These are phyloP conservation scores for Pitta sordida DNA, from an alignment of 2,113 vertebrate genomes.

Conservation along the genomic window DNA sequence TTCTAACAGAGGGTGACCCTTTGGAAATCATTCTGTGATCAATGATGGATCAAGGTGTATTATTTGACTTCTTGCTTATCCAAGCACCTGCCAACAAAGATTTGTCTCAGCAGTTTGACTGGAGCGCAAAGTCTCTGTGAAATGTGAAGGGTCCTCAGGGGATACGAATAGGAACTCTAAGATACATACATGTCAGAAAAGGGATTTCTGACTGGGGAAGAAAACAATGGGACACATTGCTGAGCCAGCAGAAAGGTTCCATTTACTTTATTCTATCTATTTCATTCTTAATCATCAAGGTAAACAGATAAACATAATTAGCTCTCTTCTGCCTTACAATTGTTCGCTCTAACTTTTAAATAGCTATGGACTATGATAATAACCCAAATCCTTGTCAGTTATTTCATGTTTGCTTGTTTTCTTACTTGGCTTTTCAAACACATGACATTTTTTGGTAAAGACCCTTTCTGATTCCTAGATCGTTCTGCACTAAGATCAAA, in stretches of 20 bases:
- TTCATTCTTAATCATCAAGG: not conserved
- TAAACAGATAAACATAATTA: not conserved
- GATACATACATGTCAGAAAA: not conserved
- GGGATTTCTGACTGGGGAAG: not conserved
- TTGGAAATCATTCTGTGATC: not conserved
- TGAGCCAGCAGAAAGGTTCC: not conserved
- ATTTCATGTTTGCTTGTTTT: not conserved
- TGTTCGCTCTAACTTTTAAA: not conserved
- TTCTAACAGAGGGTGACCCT: not conserved
- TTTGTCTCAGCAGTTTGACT: not conserved
- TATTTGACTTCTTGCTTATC: not conserved
- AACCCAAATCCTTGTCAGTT: not conserved
- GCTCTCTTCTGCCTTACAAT: not conserved
- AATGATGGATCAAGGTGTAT: not conserved
- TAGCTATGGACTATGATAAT: not conserved
- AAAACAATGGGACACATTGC: fast-evolving
- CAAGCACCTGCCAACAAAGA: not conserved
- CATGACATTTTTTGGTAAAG: not conserved
- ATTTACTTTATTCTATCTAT: not conserved
- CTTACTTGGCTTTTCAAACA: not conserved
- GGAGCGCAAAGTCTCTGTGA: not conserved
- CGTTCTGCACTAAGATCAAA: not conserved
- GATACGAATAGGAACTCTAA: not conserved
- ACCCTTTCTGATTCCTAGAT: not conserved
- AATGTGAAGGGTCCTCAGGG: not conserved